Base-by-base conservation (phyloP, 2,888 invertebrate species). In the Thumatha senex region DNA sequence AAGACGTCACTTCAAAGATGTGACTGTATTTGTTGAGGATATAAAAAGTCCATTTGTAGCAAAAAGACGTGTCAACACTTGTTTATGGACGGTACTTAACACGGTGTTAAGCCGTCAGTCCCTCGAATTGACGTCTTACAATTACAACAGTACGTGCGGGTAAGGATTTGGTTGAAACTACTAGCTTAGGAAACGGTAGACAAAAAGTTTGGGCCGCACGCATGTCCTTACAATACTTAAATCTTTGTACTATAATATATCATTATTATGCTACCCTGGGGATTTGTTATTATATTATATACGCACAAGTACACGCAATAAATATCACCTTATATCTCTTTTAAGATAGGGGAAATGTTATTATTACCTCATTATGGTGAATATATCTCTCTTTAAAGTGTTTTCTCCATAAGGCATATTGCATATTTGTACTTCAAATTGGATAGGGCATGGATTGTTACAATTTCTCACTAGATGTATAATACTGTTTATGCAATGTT, bases 21-120 rank as follows among this genome's bases (percentile, higher is more conserved):
- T n/a, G n/a, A n/a, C n/a, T n/a, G n/a, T 76, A 73, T 79, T 80
- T 77, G 80, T 78, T 75, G 58, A 70, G 67, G 68, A 72, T 76
- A 78, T 80, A 82, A 82, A 82, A 78, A 76, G 77, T 80, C 76
- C 72, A 82, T 86, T 86, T 84, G 80, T 81, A 80, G 70, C 72
- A 66, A 75, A 24, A 77, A 80, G 84, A 63, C 70, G 72, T 78
- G 76, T 77, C 74, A 39, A 64, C 70, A 63, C 72, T 78, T 64
- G 18, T 84, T 84, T 84, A 86, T 84, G 78, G 78, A 61, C 55
- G 72, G 69, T 76, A 82, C 81, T 85, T 84, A 82, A 78, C 80
- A 76, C 64, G 74, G 67, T 72, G 71, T 74, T 80, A 76, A 78
- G 80, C 76, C 70, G 63, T 58, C 63, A 50, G 67, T 56, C 68